Evolutionary conservation across 2,113 vertebrate genomes (phyloP), one percentile per base, ranked within the genome.

Genomic region (Pyxicephalus adspersus): DNA sequence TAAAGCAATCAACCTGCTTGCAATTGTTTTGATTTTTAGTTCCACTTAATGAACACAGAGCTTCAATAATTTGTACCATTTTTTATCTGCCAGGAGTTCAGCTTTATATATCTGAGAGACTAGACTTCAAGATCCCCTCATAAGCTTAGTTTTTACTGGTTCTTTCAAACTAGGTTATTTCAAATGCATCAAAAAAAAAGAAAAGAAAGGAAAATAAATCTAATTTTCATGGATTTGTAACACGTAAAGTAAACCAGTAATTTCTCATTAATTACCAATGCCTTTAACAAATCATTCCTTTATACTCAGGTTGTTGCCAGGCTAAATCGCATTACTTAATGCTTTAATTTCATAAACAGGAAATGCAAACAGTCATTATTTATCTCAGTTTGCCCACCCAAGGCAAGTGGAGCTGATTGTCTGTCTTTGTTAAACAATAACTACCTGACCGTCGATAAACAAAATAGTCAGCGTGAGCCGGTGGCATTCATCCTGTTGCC

Each of bases 331-430:
- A 38, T 34, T 50, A 63, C 57, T 45, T 76, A 66, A 78, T 55
- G 63, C 64, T 67, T 34, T 66, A 57, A 54, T 58, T 58, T 74
- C 19, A 74, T 38, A 74, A 38, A 57, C 13, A 74, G 54, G n/a
- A 23, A 74, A 38, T 7, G 54, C 54, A 38, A 60, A 60, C 55
- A 58, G 28, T 74, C 71, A 60, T 74, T 74, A 66, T 34, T 20
- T 22, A 22, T 16, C 31, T 28, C 9, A 6, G 57, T 66, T 67
- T 28, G 8, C 52, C 66, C 63, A 67, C 64, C 50, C 29, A 7
- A 54, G 52, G 19, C 34, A 4, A 4, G 22, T 5, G 9, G 26
- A 17, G 16, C n/a, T 31, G 45, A 67, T 57, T 34, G 45, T 78
- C 20, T 57, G 9, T 31, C 45, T 54, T 66, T 77, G 50, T 55